Evolutionary conservation across 2,888 invertebrate genomes (phyloP), one percentile per base, ranked within the genome.

Genomic region (Acanthococcus lagerstroemiae): DNA sequence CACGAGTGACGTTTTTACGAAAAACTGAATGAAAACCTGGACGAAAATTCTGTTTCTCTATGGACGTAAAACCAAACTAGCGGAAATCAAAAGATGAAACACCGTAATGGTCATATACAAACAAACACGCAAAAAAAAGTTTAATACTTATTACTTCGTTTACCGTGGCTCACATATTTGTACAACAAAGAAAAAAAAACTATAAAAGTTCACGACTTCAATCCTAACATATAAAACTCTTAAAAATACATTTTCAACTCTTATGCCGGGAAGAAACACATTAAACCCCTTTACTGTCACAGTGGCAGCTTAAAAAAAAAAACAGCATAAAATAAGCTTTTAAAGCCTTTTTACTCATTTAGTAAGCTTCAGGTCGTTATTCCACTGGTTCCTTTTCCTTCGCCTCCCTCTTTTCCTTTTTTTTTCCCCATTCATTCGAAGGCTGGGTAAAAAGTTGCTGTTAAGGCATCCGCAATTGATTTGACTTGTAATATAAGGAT

Each of bases 201-300:
- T 44, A 58, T 58, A 45, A 58, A 58, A 58, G 45, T 45, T 58
- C 58, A 58, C 45, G 58, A 58, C 58, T 58, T 45, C 45, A 58
- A 45, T 58, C 21, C 25, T n/a, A n/a, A 37, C 37, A 58, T n/a
- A n/a, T 45, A 58, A 58, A 46, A 58, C 58, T 58, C 58, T 58
- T 45, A 58, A 58, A 58, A 58, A 58, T 58, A 58, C 58, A 58
- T 58, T 58, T 58, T 58, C 58, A 58, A 58, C 58, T 58, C 25
- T n/a, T 58, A 44, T 45, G 45, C 15, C 46, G 12, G 45, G 44
- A 58, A 58, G 46, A 54, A 30, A n/a, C 6, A 9, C 22, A 58
- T 58, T 37, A 58, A 58, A 44, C 58, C 45, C 48, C 58, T 58
- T 58, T 12, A 58, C 44, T 58, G 58, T 58, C 58, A 58, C 44